phyloP scores from a whole-genome alignment of 2,113 vertebrate species.

The Vicugna pacos region DNA sequence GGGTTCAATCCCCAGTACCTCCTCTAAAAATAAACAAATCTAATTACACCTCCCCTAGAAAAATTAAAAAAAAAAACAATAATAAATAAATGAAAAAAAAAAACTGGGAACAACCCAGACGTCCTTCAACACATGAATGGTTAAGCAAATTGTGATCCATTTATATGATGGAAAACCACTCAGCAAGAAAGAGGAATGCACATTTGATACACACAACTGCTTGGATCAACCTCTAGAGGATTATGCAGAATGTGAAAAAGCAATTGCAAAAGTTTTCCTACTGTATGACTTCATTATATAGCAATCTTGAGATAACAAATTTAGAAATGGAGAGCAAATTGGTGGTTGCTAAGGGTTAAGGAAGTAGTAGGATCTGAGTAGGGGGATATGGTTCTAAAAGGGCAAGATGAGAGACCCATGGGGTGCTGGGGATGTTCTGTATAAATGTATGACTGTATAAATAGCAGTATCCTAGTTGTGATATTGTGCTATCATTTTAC shows the following conservation, averaged over 20 bases:
- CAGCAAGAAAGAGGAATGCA: background rate
- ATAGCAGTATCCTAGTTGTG: background rate
- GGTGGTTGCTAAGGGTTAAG: background rate
- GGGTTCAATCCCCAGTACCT: too few relatives aligned
- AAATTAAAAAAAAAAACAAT: too few relatives aligned
- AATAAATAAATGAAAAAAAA: too few relatives aligned
- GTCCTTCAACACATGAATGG: background rate
- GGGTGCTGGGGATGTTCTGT: background rate
- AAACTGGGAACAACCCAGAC: background rate
- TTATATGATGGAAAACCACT: background rate
- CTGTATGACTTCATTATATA: background rate
- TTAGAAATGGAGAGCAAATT: background rate
- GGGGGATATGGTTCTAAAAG: background rate
- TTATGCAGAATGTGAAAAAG: background rate
- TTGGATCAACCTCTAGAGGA: background rate
- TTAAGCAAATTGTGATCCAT: background rate
- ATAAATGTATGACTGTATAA: background rate
- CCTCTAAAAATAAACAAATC: too few relatives aligned
- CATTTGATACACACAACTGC: background rate
- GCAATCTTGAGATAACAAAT: background rate
- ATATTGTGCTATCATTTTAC: background rate
- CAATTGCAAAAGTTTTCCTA: background rate
- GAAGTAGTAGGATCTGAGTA: too few relatives aligned
- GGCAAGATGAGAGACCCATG: background rate
- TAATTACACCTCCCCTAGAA: too few relatives aligned